Percentiles rank a stretch among this genome's conserved stretches.
phyloP scores from a whole-genome alignment of 2,888 invertebrate species.

The Tiliacea citrago region DNA sequence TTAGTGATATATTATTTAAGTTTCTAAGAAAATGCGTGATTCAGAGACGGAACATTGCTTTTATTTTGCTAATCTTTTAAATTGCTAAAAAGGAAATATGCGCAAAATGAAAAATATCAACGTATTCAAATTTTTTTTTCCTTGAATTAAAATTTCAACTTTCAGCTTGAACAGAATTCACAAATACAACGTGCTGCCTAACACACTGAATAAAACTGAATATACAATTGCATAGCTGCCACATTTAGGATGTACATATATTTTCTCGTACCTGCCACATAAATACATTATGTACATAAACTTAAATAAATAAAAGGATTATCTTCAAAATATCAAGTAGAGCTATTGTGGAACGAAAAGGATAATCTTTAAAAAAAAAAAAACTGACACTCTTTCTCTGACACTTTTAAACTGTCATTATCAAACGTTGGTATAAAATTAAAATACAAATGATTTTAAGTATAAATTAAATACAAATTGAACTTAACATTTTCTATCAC shows the following conservation, averaged over 20 bases:
- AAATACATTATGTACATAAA: constrained; percentile 9
- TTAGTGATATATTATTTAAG: too few relatives aligned
- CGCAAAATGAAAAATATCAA: constrained; percentile 17
- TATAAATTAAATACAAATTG: neutral
- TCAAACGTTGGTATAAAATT: neutral
- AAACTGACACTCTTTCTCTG: too few relatives aligned
- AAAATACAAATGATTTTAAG: neutral
- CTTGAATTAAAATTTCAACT: constrained; percentile 38
- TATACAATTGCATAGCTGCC: constrained; percentile 51
- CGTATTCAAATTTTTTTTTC: constrained; percentile 16
- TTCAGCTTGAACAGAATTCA: constrained; percentile 47
- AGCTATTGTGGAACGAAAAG: neutral
- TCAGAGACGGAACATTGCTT: neutral
- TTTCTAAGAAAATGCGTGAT: neutral
- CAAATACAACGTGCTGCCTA: constrained; percentile 42
- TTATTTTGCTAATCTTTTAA: neutral
- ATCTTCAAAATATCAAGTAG: neutral
- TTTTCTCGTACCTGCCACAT: constrained; percentile 26
- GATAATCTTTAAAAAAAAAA: neutral
- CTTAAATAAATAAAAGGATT: constrained; percentile 23
- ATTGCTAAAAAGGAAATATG: neutral
- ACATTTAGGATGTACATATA: constrained; percentile 48
- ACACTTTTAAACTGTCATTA: too few relatives aligned
- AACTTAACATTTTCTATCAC: neutral
- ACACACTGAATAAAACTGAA: constrained; percentile 39